Conservation (phyloP, 2,888 invertebrate species). For the Barypeithes pellucidus region DNA sequence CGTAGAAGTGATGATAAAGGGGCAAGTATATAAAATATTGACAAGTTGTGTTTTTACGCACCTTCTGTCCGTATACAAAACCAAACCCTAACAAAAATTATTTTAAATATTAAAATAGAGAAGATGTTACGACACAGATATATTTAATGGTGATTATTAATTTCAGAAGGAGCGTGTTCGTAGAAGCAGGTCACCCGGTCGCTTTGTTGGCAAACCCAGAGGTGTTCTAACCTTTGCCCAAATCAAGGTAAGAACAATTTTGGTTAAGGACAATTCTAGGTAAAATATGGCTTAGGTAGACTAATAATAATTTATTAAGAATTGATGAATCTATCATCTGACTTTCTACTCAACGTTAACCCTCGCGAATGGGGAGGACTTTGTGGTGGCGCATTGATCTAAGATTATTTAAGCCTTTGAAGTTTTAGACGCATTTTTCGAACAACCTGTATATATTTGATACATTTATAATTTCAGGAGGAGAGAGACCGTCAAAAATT, state of each 20-base stretch:
- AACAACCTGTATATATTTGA: neutral
- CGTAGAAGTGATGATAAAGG: constrained; percentile 37
- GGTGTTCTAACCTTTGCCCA: constrained; percentile 85
- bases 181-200: constrained; percentile 51
- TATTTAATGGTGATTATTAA: neutral
- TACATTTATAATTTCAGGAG: constrained; percentile 71
- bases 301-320: too few species aligned
- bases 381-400: too few species aligned
- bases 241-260: constrained; percentile 76
- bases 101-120: too few species aligned
- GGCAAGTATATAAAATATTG: constrained; percentile 25
- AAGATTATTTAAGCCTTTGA: too few species aligned
- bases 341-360: too few species aligned
- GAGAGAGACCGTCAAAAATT: constrained; percentile 83
- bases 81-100: too few species aligned
- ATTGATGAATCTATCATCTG: too few species aligned
- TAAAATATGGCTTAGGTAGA: too few species aligned
- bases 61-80: neutral
- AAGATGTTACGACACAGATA: too few species aligned
- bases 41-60: neutral
- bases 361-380: too few species aligned
- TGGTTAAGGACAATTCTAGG: neutral
- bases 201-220: constrained; percentile 55
- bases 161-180: constrained; percentile 47
- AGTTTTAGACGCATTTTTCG: too few species aligned